Evolutionary conservation across 2,113 vertebrate species (phyloP).

Genomic region (Petrocephalus microphthalmus): DNA sequence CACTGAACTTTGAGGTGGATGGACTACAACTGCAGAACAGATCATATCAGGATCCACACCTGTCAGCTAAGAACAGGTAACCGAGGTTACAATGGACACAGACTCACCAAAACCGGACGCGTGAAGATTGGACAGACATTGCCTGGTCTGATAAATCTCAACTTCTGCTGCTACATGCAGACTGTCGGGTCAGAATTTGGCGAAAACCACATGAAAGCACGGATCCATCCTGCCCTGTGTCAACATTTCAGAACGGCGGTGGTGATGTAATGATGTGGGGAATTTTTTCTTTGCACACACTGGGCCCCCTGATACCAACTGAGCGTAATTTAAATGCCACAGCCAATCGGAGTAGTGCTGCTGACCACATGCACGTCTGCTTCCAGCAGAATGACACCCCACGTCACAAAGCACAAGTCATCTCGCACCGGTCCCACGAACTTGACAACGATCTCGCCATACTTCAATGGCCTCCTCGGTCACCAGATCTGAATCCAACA

Average conservation of each 20-base stretch:
- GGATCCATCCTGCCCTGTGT: not conserved
- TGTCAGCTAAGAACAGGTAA: not conserved
- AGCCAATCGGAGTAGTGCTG: not conserved
- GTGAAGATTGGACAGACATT: not conserved
- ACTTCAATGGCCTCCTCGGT: not conserved
- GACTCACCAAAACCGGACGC: not conserved
- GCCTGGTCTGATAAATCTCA: not conserved
- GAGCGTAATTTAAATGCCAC: not conserved
- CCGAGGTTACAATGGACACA: not conserved
- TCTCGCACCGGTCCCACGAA: not conserved
- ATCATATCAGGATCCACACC: not conserved
- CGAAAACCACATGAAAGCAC: not conserved
- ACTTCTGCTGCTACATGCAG: not conserved
- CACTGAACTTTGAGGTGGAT: not conserved
- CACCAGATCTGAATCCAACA: not conserved
- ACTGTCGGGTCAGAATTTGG: not conserved
- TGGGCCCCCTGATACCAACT: not conserved
- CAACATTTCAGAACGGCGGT: not conserved
- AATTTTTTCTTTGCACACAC: not conserved
- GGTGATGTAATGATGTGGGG: not conserved
- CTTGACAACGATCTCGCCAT: not conserved
- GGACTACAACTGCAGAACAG: not conserved
- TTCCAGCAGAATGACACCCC: not conserved
- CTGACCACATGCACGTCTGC: not conserved
- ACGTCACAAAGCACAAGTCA: not conserved